These are phyloP conservation scores for Spodoptera littoralis DNA, from an alignment of 2,888 invertebrate genomes.

Conservation along the genomic window DNA sequence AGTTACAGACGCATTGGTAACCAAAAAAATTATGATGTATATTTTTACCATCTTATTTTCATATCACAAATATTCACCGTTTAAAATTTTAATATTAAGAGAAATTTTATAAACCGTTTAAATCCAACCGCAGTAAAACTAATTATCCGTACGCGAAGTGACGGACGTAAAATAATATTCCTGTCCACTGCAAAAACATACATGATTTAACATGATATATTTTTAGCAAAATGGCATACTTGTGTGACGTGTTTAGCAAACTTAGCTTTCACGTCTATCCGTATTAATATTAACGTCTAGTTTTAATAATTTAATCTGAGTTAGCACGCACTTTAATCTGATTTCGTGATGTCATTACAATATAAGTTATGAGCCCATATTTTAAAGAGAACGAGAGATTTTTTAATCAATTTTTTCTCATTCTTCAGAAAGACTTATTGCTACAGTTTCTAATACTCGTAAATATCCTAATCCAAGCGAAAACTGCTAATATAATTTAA, in stretches of 20 bases:
- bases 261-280: constrained; percentile 18
- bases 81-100: neutral
- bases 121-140: neutral
- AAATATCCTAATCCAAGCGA: no score
- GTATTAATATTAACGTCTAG: constrained; percentile 13
- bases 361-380: neutral
- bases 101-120: neutral
- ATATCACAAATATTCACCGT: no score
- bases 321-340: constrained; percentile 15
- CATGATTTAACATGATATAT: neutral
- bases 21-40: no score
- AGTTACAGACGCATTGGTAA: no score
- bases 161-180: constrained; percentile 13
- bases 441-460: no score
- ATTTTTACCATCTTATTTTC: no score
- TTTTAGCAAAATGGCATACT: constrained; percentile 3
- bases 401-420: no score
- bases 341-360: neutral
- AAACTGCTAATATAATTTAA: no score
- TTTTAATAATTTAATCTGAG: constrained; percentile 7
- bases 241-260: constrained; percentile 5
- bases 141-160: neutral
- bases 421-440: no score
- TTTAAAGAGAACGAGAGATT: neutral
- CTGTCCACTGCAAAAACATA: constrained; percentile 7